A percentile compares a stretch with the other conserved stretches of the same genome.
Conservation (phyloP, 2,888 invertebrate species). For the Heliconius ismenius region DNA sequence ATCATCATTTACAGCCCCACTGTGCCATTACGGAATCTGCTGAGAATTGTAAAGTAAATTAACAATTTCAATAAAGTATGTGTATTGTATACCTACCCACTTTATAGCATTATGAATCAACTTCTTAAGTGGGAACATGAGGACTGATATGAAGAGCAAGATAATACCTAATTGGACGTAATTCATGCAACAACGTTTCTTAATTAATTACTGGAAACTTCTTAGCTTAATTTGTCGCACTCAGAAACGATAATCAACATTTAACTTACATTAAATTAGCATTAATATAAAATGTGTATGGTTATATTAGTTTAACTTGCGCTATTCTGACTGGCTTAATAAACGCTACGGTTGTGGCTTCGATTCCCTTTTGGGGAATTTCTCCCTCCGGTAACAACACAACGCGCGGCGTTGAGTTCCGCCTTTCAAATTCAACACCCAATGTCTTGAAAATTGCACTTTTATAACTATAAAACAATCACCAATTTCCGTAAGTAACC, state of each 20-base stretch:
- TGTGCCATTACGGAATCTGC: no score
- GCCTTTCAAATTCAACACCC: neutral
- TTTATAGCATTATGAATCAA: neutral
- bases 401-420: neutral
- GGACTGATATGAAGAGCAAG: conserved; percentile 13
- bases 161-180: conserved; percentile 20
- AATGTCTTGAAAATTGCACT: no score
- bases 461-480: no score
- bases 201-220: conserved; percentile 31
- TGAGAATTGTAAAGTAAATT: no score
- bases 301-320: neutral
- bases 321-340: neutral
- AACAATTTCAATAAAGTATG: no score
- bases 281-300: neutral
- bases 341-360: neutral
- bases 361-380: neutral
- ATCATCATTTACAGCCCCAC: neutral
- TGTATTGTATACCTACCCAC: no score
- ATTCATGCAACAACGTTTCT: conserved; percentile 22
- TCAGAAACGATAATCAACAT: neutral
- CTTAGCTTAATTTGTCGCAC: conserved; percentile 2
- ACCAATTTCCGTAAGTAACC: no score
- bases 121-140: conserved; percentile 3
- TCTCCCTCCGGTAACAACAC: neutral
- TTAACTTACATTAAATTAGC: neutral